Conservation (phyloP, 2,888 invertebrate species). For the Mimachlamys varia region DNA sequence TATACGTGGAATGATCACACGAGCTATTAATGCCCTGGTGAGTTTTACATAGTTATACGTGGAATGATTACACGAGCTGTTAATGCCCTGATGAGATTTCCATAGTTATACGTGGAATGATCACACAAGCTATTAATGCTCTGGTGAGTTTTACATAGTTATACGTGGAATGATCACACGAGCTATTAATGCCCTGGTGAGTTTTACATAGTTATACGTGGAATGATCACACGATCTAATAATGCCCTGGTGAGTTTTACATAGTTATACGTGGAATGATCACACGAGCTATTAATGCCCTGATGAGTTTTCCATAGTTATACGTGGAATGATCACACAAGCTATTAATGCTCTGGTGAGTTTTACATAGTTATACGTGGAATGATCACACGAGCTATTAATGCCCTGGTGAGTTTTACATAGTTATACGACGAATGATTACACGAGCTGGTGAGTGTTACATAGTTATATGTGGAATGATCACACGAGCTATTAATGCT, state of each 20-base stretch:
- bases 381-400: constrained; percentile 66
- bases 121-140: constrained; percentile 66
- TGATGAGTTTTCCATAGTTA: constrained; percentile 63
- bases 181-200: constrained; percentile 68
- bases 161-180: constrained; percentile 67
- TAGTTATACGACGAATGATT: too few species aligned
- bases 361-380: constrained; percentile 61
- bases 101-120: constrained; percentile 66
- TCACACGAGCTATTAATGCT: constrained; percentile 66
- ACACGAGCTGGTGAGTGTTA: constrained; percentile 63
- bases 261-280: constrained; percentile 69
- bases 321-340: constrained; percentile 66
- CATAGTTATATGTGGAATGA: constrained; percentile 66
- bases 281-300: constrained; percentile 64
- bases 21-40: constrained; percentile 69
- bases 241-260: constrained; percentile 63
- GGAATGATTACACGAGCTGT: constrained; percentile 68
- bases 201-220: constrained; percentile 60
- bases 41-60: constrained; percentile 57
- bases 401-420: constrained; percentile 63
- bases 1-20: constrained; percentile 67
- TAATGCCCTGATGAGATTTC: constrained; percentile 63
- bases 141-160: constrained; percentile 63
- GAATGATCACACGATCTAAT: constrained; percentile 67
- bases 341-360: constrained; percentile 69